Base-by-base conservation (phyloP, 2,888 invertebrate genomes). In the Zaprionus bogoriensis region DNA sequence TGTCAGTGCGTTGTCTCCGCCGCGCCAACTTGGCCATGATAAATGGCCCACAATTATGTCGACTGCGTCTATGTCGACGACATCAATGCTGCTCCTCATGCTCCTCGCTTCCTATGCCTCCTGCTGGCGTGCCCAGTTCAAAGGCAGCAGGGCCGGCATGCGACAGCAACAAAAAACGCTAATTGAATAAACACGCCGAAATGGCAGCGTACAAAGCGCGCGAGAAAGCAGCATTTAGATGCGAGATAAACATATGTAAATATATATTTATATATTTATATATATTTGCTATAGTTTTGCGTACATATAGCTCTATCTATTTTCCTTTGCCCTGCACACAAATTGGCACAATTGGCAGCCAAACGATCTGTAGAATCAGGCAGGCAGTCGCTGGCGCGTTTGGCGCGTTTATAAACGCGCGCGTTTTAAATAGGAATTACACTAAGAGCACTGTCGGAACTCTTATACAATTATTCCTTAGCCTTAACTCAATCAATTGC, bases 111-210 rank as follows among this genome's bases (percentile, higher is more conserved):
- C 45, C 47, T 19, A 41, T 46, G 44, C 6, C 12, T 53, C 42
- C 9, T 74, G 47, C n/a, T n/a, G n/a, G n/a, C n/a, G 27, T 46
- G 19, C 25, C 25, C 50, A 54, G 64, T 80, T 66, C 72, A 82
- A 54, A 65, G 68, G 78, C 82, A 67, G 44, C 54, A 27, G 12
- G 20, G 55, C 62, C 74, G 62, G 62, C 70, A 72, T 68, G 65
- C 52, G n/a, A 59, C 20, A 23, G 20, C 14, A 44, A 19, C 22
- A 45, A 44, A 36, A 51, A 60, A 80, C 53, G 81, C 66, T 80
- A 80, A 80, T 80, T 80, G 77, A 80, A 86, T 80, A 80, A 83
- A 84, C 80, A 86, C 87, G 81, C 84, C 77, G 64, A 79, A 71
- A 69, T 20, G 9, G 48, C 32, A 50, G 50, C 61, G 53, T 52